Evolutionary conservation across 1,140 invertebrate genomes (phyloP).

Genomic region (Asbolus verrucosus): DNA sequence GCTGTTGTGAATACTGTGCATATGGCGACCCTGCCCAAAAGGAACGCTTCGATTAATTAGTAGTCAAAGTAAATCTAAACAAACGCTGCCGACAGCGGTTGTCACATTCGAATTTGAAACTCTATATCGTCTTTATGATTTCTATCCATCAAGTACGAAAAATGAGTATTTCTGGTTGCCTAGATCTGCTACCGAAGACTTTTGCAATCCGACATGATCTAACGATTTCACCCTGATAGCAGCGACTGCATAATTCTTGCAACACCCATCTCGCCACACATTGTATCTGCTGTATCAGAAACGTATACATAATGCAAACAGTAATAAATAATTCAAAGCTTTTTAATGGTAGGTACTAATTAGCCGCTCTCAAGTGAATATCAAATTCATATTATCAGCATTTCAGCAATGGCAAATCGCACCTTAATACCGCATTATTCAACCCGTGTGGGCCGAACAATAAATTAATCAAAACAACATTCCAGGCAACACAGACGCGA

Average conservation of each 20-base stretch:
- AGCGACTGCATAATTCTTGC: too few species aligned
- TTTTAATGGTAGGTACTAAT: slow-evolving; percentile 19
- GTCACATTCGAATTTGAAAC: too few species aligned
- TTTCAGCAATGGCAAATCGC: slow-evolving; percentile 29
- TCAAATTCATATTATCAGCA: slow-evolving; percentile 5
- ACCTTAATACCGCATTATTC: slow-evolving; percentile 13
- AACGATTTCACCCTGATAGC: too few species aligned
- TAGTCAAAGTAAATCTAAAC: too few species aligned
- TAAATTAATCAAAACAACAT: slow-evolving; percentile 34
- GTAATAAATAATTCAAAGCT: slow-evolving; percentile 27
- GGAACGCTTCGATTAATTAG: too few species aligned
- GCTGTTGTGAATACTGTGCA: slow-evolving; percentile 66
- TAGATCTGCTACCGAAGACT: too few species aligned
- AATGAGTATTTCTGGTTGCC: too few species aligned
- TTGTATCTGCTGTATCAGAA: not conserved
- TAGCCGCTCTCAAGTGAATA: slow-evolving; percentile 32
- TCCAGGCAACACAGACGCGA: not conserved
- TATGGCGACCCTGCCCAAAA: slow-evolving; percentile 63
- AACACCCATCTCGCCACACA: too few species aligned
- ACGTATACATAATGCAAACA: not conserved
- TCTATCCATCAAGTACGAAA: too few species aligned
- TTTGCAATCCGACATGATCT: too few species aligned
- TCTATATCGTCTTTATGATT: too few species aligned
- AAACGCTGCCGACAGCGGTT: too few species aligned
- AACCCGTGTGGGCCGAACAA: slow-evolving; percentile 9